phyloP scores from a whole-genome alignment of 2,888 invertebrate species.

The Automeris io region DNA sequence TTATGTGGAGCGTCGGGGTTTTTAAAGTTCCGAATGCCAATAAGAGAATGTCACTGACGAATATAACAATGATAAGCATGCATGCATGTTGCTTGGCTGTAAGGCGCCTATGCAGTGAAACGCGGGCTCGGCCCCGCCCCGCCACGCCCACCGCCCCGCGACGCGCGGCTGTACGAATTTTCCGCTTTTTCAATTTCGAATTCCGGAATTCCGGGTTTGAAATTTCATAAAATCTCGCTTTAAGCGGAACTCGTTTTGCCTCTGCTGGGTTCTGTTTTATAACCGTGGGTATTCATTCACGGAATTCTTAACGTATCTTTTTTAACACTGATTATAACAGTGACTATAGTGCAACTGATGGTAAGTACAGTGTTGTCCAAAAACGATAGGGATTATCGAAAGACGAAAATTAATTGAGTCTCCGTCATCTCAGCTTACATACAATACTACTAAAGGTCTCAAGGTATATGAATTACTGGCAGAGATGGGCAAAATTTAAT shows the following conservation, averaged over 20 bases:
- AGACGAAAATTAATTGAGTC: no score
- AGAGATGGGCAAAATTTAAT: no score
- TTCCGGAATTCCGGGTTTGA: slow-evolving; percentile 46
- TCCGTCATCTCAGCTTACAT: no score
- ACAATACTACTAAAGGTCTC: no score
- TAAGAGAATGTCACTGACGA: slow-evolving; percentile 8
- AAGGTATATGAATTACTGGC: no score
- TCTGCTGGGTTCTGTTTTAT: background rate
- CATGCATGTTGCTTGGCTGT: slow-evolving; percentile 15
- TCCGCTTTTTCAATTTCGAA: slow-evolving; percentile 53
- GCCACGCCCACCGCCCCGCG: slow-evolving; percentile 46
- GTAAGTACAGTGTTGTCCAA: no score
- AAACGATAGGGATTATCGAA: no score
- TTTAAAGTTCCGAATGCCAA: slow-evolving; percentile 4
- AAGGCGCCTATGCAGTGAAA: slow-evolving; percentile 29
- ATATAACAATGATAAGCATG: slow-evolving; percentile 9
- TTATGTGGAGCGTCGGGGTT: no score
- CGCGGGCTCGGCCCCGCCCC: slow-evolving; percentile 31
- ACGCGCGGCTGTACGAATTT: slow-evolving; percentile 33
- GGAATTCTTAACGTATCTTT: no score
- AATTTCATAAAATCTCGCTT: slow-evolving; percentile 50
- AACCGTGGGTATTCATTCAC: background rate
- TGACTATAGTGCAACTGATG: no score
- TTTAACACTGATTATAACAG: no score
- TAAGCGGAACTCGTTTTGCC: slow-evolving; percentile 26